Conservation (phyloP, 2,113 vertebrate species). For the Mixornis gularis region DNA sequence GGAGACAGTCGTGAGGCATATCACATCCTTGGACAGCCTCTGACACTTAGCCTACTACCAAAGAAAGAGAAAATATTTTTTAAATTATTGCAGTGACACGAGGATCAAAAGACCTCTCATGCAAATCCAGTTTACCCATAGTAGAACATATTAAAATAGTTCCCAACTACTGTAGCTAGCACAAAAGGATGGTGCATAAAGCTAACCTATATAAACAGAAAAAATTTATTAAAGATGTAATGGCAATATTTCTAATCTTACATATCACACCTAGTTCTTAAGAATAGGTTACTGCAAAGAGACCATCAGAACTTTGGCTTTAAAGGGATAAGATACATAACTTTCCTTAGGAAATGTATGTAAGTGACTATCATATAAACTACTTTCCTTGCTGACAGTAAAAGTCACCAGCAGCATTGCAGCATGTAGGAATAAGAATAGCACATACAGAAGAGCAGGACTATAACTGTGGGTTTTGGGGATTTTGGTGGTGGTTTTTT, state of each 20-base stretch:
- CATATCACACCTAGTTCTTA: not conserved
- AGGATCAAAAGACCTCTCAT: not conserved
- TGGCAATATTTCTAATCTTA: not conserved
- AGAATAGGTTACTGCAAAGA: not conserved
- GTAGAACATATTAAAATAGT: not conserved
- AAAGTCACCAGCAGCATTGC: not conserved
- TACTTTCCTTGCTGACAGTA: not conserved
- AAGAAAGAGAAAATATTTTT: not conserved
- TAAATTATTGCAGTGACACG: not conserved
- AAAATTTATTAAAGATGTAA: not conserved
- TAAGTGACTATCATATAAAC: not conserved
- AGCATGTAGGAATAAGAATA: not conserved
- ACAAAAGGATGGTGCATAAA: not conserved
- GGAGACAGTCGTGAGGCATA: too few species aligned
- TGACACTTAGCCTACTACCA: not conserved
- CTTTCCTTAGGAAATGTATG: not conserved
- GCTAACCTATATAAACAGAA: not conserved
- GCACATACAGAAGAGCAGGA: not conserved
- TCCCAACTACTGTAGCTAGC: not conserved
- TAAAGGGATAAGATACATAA: not conserved
- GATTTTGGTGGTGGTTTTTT: not conserved
- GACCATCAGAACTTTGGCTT: not conserved
- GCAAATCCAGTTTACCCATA: not conserved
- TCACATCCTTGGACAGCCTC: too few species aligned
- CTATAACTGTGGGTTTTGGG: not conserved